A percentile compares a stretch with the other conserved stretches of the same genome.
phyloP scores from a whole-genome alignment of 1,140 invertebrate species.

The Chironomus striatipennis region DNA sequence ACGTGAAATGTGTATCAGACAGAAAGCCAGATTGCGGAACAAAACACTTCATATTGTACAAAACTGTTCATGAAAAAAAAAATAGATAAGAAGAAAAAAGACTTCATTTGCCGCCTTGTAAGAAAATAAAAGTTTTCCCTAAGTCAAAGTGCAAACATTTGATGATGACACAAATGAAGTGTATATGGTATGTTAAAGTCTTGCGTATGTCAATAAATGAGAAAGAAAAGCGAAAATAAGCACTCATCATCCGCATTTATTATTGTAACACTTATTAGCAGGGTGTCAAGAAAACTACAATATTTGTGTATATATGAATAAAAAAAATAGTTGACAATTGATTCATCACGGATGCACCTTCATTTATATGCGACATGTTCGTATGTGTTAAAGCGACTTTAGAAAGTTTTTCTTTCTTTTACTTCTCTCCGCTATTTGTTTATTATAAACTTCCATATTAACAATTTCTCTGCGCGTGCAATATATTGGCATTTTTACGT shows the following conservation, averaged over 20 bases:
- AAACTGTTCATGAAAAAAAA: too few species aligned
- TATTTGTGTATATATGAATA: background rate
- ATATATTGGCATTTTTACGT: constrained; percentile 20
- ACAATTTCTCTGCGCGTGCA: constrained; percentile 8
- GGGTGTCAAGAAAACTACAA: background rate
- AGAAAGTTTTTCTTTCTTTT: constrained; percentile 18
- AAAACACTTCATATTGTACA: too few species aligned
- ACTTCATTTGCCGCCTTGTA: too few species aligned
- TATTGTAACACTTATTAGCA: constrained; percentile 11
- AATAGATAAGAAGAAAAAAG: too few species aligned
- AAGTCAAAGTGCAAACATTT: constrained; percentile 13
- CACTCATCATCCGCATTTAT: background rate
- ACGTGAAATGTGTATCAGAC: too few species aligned
- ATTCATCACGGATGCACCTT: constrained; percentile 23
- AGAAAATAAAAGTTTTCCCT: background rate
- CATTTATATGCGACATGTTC: background rate
- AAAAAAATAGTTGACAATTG: constrained; percentile 4
- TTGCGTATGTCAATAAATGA: background rate
- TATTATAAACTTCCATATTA: constrained; percentile 16
- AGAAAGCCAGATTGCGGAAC: too few species aligned
- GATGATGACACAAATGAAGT: background rate
- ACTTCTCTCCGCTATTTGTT: background rate
- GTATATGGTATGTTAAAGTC: background rate
- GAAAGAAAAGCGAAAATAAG: background rate
- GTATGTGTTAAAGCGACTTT: background rate